phyloP scores from a whole-genome alignment of 2,888 invertebrate genomes.

The Sphecodes monilicornis region DNA sequence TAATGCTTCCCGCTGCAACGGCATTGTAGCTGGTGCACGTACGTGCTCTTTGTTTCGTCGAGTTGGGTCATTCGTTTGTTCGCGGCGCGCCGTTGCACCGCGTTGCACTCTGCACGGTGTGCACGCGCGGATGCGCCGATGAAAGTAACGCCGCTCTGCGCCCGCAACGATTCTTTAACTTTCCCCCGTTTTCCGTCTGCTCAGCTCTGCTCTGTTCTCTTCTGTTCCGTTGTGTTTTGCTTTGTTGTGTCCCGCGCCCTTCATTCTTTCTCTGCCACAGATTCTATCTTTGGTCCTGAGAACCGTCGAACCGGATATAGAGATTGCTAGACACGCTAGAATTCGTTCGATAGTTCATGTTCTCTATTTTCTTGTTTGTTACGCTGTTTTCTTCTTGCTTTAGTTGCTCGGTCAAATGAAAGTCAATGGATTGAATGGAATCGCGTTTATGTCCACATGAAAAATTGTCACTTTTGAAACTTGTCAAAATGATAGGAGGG shows the following conservation, averaged over 20 bases:
- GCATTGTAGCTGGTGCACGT: conserved; percentile 66
- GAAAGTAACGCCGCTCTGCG: conserved; percentile 25
- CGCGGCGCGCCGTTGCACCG: conserved; percentile 54
- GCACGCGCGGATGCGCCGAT: conserved; percentile 20
- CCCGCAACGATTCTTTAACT: conserved; percentile 2
- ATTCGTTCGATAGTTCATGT: no score
- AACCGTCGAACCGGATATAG: neutral
- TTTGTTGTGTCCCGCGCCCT: neutral
- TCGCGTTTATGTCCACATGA: no score
- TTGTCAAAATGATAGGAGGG: no score
- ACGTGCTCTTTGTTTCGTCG: conserved; percentile 67
- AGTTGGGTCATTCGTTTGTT: conserved; percentile 68
- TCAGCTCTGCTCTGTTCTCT: neutral
- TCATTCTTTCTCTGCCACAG: neutral
- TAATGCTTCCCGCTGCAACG: conserved; percentile 21
- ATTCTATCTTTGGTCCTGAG: neutral
- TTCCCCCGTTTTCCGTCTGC: neutral
- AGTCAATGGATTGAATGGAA: no score
- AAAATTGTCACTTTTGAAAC: no score
- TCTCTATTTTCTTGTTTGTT: no score
- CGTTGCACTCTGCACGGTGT: conserved; percentile 7
- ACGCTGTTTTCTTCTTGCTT: no score
- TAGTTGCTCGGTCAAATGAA: no score
- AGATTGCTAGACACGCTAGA: neutral
- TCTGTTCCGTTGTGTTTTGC: neutral